Evolutionary conservation across 2,113 vertebrate species (phyloP).

Genomic region (Ornithorhynchus anatinus): DNA sequence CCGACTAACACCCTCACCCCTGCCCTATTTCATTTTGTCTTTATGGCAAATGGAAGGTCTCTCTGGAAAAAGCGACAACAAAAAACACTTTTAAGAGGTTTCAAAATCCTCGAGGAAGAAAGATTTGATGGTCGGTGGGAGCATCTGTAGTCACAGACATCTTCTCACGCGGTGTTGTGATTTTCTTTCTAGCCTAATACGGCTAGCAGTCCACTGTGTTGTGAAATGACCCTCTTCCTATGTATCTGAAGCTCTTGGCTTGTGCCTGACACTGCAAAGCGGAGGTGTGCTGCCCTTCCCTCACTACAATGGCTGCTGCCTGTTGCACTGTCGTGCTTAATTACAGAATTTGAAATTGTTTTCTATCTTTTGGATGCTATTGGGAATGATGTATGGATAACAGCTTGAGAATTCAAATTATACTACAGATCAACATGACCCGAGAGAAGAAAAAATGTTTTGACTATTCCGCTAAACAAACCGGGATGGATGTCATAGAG

Average conservation of each 20-base stretch:
- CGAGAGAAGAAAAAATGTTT: conserved; percentile 63
- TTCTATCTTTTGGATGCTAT: conserved; percentile 46
- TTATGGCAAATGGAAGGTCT: not conserved
- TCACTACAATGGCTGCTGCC: not conserved
- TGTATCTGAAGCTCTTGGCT: accelerated
- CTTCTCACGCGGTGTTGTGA: no score
- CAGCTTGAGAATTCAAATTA: conserved; percentile 67
- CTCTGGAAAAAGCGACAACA: no score
- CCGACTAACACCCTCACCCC: no score
- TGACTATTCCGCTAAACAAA: conserved; percentile 57
- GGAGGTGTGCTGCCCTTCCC: not conserved
- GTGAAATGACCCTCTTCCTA: no score
- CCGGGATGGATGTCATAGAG: conserved; percentile 49
- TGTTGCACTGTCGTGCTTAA: not conserved
- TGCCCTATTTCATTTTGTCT: not conserved
- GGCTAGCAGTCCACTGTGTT: no score
- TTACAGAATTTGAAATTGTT: conserved; percentile 41
- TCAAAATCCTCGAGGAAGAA: conserved; percentile 21
- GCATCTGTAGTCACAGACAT: no score
- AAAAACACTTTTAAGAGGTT: not conserved
- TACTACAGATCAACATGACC: conserved; percentile 49
- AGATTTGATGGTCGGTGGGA: not conserved
- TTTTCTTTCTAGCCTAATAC: no score
- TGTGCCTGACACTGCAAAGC: not conserved
- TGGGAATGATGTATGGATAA: conserved; percentile 48